Percentiles rank a stretch among this genome's conserved stretches.
Conservation (phyloP, 2,113 vertebrate genomes). For the Pachycephala philippinensis region DNA sequence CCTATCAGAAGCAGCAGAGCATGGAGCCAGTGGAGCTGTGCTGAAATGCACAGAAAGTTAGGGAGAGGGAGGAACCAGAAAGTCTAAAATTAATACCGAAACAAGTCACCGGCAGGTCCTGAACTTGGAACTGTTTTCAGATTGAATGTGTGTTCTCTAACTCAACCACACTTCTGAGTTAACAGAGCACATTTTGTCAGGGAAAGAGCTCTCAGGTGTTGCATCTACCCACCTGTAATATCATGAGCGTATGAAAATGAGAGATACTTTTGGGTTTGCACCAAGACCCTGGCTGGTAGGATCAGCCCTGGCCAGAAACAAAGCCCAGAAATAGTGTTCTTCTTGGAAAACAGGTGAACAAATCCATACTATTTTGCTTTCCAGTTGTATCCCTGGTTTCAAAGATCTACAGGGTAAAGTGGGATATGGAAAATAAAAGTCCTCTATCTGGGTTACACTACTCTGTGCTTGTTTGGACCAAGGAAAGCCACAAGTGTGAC, state of each 20-base stretch:
- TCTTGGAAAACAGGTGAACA: background rate
- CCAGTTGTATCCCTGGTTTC: background rate
- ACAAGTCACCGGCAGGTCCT: background rate
- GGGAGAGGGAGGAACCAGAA: slow-evolving; percentile 5
- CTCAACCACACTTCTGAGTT: background rate
- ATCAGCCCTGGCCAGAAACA: background rate
- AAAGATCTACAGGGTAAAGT: background rate
- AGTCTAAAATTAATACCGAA: slow-evolving; percentile 46
- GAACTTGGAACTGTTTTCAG: slow-evolving; percentile 12
- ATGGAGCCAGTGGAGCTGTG: background rate
- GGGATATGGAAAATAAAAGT: background rate
- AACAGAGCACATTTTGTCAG: background rate
- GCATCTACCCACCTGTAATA: background rate
- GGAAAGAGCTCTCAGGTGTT: background rate
- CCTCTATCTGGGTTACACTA: background rate
- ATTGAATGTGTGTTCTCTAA: background rate
- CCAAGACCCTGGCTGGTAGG: background rate
- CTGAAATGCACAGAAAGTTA: slow-evolving; percentile 13
- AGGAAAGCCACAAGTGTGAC: background rate
- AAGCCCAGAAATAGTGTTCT: background rate
- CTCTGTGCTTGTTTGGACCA: background rate
- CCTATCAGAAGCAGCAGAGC: slow-evolving; percentile 4
- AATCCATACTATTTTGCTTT: background rate
- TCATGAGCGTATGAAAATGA: background rate
- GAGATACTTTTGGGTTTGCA: background rate